Base-by-base conservation (phyloP, 2,113 vertebrate genomes). In the Marmota monax region DNA sequence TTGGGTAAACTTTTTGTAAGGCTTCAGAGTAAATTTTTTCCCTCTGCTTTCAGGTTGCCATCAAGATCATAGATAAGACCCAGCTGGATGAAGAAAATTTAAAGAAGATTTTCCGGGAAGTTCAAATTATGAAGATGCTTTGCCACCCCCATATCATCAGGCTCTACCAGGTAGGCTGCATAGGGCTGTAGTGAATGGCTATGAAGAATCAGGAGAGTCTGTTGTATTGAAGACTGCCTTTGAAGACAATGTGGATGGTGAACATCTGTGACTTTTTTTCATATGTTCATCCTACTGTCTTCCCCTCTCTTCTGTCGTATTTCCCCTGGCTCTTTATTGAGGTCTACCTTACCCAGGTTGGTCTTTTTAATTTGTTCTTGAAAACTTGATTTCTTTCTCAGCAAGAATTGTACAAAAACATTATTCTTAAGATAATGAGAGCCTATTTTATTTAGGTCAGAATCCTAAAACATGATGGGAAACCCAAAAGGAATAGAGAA, bases 81-180 rank as follows among this genome's bases (percentile, higher is more conserved):
- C 99, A 99, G 98, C 98, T 99, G 98, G 99, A 99, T 53, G 99
- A 99, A 56, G 99, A 99, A 98, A 99, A 99, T 98, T 98, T 99
- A 96, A 99, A 99, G 98, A 99, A 99, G 98, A 99, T 99, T 92
- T 99, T 99, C 97, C 98, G 99, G 96, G 99, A 99, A 98, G 99
- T 99, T 82, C 99, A 99, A 98, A 99, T 99, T 96, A 99, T 99
- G 99, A 99, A 99, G 99, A 99, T 99, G 99, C 99, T 99, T 88
- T 99, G 99, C 98, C 99, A 99, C 97, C 99, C 99, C 0, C 99
- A 99, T 89, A 99, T 99, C 98, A 99, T 99, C 98, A 99, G 99
- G 94, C 98, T 99, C 16, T 99, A 99, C 98, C 99, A 99, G 99
- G 99, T 99, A 98, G 82, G 98, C 56, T 29, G 56, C 0, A n/a